These are phyloP conservation scores for Drosophila bunnanda DNA, from an alignment of 2,888 invertebrate species.

Conservation along the genomic window DNA sequence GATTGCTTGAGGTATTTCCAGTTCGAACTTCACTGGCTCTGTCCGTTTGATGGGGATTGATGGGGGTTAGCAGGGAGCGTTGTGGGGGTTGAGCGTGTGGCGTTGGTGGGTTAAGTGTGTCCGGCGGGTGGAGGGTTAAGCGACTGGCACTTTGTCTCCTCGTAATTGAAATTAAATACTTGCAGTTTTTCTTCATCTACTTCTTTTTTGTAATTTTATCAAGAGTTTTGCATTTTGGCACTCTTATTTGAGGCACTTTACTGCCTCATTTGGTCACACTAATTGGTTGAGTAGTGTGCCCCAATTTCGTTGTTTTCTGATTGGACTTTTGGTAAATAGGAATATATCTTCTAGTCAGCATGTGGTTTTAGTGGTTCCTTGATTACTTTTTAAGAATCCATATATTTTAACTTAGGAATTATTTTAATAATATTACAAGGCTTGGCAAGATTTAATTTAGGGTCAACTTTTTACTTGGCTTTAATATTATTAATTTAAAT, in stretches of 20 bases:
- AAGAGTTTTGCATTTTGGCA: slow-evolving; percentile 1
- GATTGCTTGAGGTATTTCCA: slow-evolving; percentile 47
- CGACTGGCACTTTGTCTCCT: slow-evolving; percentile 41
- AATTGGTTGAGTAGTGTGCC: slow-evolving; percentile 6
- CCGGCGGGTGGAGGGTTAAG: slow-evolving; percentile 19
- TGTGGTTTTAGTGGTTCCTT: too few relatives aligned
- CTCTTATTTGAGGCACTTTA: neutral
- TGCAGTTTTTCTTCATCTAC: slow-evolving; percentile 41
- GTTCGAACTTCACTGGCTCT: slow-evolving; percentile 30
- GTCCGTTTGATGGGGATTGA: slow-evolving; percentile 32
- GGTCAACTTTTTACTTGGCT: too few relatives aligned
- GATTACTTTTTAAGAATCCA: too few relatives aligned
- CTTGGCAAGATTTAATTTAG: neutral
- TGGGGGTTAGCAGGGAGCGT: slow-evolving; percentile 11
- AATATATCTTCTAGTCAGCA: neutral
- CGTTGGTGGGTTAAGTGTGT: slow-evolving; percentile 3
- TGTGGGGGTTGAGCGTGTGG: neutral
- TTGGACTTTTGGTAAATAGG: neutral
- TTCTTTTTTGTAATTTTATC: slow-evolving; percentile 3
- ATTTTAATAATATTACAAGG: neutral
- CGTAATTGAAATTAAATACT: slow-evolving; percentile 74
- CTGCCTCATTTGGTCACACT: neutral
- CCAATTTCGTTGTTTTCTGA: neutral
- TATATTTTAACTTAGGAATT: neutral
- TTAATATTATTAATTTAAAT: neutral